Evolutionary conservation across 2,113 vertebrate species (phyloP).

Genomic region (Puffinus mauretanicus): DNA sequence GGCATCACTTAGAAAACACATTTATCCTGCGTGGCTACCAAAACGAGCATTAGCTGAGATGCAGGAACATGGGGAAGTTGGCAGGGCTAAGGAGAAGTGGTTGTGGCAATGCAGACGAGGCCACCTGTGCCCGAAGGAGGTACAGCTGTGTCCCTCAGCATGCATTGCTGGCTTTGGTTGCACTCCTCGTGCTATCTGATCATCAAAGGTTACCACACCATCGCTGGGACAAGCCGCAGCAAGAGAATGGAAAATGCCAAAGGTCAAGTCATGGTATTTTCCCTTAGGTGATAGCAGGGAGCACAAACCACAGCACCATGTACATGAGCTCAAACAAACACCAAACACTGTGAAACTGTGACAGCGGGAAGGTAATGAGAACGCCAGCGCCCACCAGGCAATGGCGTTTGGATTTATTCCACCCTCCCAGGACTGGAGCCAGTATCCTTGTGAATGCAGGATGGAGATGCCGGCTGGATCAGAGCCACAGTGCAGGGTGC

Average conservation of each 20-base stretch:
- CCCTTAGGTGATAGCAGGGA: neutral
- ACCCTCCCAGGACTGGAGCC: neutral
- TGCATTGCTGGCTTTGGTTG: neutral
- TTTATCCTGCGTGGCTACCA: rapidly evolving
- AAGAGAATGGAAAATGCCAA: neutral
- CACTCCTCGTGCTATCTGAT: rapidly evolving
- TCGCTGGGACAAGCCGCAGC: neutral
- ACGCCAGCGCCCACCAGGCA: neutral
- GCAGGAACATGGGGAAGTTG: neutral
- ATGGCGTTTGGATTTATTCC: rapidly evolving
- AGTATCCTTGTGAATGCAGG: neutral
- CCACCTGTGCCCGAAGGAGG: neutral
- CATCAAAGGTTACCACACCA: neutral
- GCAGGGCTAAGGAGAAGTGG: neutral
- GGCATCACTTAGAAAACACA: neutral
- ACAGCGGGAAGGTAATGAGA: neutral
- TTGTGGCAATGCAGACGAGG: neutral
- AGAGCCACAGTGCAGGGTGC: neutral
- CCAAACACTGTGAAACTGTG: neutral
- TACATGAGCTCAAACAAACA: neutral
- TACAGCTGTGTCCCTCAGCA: neutral
- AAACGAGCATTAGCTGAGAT: neutral
- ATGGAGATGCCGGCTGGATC: rapidly evolving
- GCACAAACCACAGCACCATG: neutral
- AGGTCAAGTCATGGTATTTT: neutral